Evolutionary conservation across 1,140 invertebrate species (phyloP).

Genomic region (Meloidogyne hapla): DNA sequence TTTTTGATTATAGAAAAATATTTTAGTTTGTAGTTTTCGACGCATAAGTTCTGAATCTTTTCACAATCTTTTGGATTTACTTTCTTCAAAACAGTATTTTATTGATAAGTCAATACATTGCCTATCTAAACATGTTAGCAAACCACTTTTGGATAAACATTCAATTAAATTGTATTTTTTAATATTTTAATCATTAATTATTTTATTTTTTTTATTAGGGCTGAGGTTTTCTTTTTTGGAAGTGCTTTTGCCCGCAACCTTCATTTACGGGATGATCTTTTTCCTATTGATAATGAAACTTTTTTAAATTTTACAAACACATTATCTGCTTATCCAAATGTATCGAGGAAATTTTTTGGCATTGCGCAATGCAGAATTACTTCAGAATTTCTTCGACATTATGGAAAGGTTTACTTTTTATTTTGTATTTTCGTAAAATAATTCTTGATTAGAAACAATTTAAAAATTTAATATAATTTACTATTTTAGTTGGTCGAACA

Average conservation of each 20-base stretch:
- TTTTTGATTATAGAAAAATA: neutral
- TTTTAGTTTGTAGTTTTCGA: constrained; percentile 28
- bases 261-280: neutral
- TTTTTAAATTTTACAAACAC: constrained; percentile 20
- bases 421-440: too few species aligned
- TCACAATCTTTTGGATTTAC: constrained; percentile 13
- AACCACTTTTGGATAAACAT: constrained; percentile 4
- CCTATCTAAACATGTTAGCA: constrained; percentile 25
- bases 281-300: constrained; percentile 25
- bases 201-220: constrained; percentile 9
- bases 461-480: constrained; percentile 5
- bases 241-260: constrained; percentile 3
- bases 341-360: constrained; percentile 29
- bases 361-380: constrained; percentile 23
- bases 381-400: neutral
- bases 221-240: constrained; percentile 16
- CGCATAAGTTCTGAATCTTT: constrained; percentile 17
- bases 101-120: constrained; percentile 23
- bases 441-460: too few species aligned
- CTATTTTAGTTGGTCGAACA: neutral
- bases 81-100: constrained; percentile 17
- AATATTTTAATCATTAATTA: neutral
- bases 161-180: constrained; percentile 22
- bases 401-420: constrained; percentile 15
- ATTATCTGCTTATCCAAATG: neutral